Evolutionary conservation across 2,888 invertebrate genomes (phyloP).

Genomic region (Oscheius sp.): DNA sequence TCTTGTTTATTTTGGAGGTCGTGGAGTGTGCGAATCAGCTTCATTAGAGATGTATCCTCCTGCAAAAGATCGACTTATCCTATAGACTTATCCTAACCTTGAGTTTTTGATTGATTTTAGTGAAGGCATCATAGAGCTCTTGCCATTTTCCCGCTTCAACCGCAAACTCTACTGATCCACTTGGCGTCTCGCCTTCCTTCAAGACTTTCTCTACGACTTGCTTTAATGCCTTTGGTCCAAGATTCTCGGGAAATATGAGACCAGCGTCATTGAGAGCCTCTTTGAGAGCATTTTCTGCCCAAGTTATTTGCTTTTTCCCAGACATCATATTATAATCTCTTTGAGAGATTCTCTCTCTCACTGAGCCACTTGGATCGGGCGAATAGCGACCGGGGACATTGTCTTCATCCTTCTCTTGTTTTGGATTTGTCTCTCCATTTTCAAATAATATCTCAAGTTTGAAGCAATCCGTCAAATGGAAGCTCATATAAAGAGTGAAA

Average conservation of each 20-base stretch:
- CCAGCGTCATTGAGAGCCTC: neutral
- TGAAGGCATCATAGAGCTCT: neutral
- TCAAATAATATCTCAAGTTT: neutral
- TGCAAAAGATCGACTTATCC: neutral
- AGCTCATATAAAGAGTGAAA: conserved; percentile 36
- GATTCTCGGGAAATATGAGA: neutral
- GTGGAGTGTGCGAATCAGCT: too few species aligned
- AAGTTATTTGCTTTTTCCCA: neutral
- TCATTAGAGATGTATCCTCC: neutral
- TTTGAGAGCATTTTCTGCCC: neutral
- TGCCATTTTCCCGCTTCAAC: neutral
- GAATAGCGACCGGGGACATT: neutral
- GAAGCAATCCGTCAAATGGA: conserved; percentile 48
- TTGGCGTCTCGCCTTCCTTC: neutral
- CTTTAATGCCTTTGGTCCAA: neutral
- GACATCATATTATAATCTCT: neutral
- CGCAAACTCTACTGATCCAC: neutral
- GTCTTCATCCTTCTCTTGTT: conserved; percentile 21
- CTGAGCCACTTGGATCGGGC: neutral
- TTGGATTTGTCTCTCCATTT: conserved; percentile 30
- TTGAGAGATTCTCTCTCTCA: neutral
- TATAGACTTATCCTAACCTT: neutral
- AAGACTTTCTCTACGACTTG: neutral
- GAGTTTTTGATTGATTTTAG: neutral
- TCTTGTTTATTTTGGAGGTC: too few species aligned